Conservation (phyloP, 1,140 invertebrate species). For the Babylonia areolata region DNA sequence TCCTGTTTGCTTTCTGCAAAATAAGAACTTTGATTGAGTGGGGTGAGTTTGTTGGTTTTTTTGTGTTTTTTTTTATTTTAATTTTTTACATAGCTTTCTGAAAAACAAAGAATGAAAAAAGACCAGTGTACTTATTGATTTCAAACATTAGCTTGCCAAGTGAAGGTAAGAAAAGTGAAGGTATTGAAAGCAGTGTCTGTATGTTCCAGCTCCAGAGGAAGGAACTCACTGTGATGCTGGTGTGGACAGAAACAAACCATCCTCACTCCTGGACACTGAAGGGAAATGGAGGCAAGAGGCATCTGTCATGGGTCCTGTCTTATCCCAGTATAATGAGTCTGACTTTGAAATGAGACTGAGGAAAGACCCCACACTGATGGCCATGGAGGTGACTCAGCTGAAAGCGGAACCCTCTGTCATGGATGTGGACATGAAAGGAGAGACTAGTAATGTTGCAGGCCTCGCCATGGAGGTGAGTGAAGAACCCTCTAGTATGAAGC, state of each 20-base stretch:
- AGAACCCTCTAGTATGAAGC: background rate
- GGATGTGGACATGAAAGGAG: background rate
- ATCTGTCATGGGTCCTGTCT: no score
- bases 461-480: background rate
- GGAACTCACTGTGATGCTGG: background rate
- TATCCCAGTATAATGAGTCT: background rate
- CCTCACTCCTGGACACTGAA: background rate
- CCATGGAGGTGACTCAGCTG: background rate
- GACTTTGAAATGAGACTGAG: conserved; percentile 2
- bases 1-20: no score
- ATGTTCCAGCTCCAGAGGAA: background rate
- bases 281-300: background rate
- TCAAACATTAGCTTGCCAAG: no score
- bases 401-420: background rate
- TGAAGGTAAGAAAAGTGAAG: background rate
- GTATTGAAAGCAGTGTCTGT: background rate
- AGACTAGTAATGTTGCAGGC: background rate
- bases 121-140: no score
- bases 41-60: no score
- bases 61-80: no score
- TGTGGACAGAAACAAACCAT: background rate
- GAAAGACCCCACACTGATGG: background rate
- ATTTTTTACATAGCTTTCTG: no score
- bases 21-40: no score
- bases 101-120: no score